These are phyloP conservation scores for Caenorhabditis becei DNA, from an alignment of 2,888 invertebrate genomes.

Conservation along the genomic window DNA sequence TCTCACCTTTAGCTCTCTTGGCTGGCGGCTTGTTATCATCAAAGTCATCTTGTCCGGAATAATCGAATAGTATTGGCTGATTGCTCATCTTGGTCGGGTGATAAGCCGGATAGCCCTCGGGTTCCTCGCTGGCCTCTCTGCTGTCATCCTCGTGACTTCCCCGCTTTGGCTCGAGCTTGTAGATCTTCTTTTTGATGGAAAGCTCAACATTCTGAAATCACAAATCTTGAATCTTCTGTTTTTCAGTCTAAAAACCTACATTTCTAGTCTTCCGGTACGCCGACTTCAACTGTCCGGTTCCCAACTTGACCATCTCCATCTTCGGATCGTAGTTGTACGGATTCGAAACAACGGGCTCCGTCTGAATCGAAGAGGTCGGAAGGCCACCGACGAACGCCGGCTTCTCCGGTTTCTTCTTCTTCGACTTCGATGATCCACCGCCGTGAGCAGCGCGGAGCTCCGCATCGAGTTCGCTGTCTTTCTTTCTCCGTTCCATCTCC, in stretches of 20 bases:
- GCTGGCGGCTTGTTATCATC: conserved; percentile 21
- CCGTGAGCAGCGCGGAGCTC: conserved; percentile 54
- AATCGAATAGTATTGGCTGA: conserved; percentile 5
- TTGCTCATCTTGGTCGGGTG: neutral
- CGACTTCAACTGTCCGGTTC: conserved; percentile 70
- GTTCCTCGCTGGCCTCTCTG: conserved; percentile 25
- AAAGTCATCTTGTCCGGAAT: conserved; percentile 4
- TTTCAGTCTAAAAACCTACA: conserved; percentile 28
- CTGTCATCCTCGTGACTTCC: conserved; percentile 37
- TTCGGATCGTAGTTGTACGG: conserved; percentile 73
- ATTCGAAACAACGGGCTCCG: conserved; percentile 64
- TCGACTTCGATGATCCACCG: conserved; percentile 41
- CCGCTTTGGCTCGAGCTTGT: conserved; percentile 63
- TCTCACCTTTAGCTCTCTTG: conserved; percentile 23
- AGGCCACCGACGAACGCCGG: conserved; percentile 65
- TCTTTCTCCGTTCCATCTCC: conserved; percentile 18
- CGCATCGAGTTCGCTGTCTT: conserved; percentile 46
- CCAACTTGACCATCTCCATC: conserved; percentile 68
- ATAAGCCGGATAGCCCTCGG: neutral
- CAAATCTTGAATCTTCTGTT: neutral
- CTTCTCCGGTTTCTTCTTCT: conserved; percentile 66
- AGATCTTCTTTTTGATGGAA: conserved; percentile 64
- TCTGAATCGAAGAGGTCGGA: conserved; percentile 59
- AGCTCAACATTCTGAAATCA: conserved; percentile 63
- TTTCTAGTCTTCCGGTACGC: conserved; percentile 68